Evolutionary conservation across 2,888 invertebrate genomes (phyloP).

Genomic region (Agonopterix arenella): DNA sequence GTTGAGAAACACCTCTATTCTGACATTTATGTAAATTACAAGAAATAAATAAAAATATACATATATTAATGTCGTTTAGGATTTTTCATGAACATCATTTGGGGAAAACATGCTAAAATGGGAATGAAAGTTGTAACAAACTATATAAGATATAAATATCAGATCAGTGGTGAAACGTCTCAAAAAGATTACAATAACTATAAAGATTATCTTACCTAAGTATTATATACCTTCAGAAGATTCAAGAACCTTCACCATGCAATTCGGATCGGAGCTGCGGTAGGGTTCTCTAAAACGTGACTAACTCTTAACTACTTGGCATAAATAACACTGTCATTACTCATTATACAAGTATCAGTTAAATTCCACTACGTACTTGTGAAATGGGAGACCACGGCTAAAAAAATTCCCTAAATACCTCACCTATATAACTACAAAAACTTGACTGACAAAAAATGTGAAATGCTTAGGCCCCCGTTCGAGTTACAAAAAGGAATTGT

Average conservation of each 20-base stretch:
- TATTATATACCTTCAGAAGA: constrained; percentile 13
- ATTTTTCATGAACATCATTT: no score
- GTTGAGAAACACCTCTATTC: no score
- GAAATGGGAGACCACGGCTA: constrained; percentile 27
- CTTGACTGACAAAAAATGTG: background rate
- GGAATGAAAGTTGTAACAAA: no score
- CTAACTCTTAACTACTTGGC: constrained; percentile 44
- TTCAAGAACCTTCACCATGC: background rate
- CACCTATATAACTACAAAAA: background rate
- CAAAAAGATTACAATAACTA: background rate
- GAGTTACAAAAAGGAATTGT: background rate
- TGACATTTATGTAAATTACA: no score
- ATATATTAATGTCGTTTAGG: no score
- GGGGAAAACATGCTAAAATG: no score
- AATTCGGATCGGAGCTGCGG: constrained; percentile 44
- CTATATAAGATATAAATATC: no score
- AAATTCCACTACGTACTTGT: constrained; percentile 9
- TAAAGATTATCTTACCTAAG: background rate
- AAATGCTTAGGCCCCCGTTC: constrained; percentile 6
- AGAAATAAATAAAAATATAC: no score
- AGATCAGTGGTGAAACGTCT: background rate
- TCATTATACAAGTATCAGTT: constrained; percentile 9
- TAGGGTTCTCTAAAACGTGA: constrained; percentile 32
- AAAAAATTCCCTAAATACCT: constrained; percentile 10
- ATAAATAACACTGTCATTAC: constrained; percentile 21